Evolutionary conservation across 2,113 vertebrate genomes (phyloP).

Genomic region (Pterocles burchelli): DNA sequence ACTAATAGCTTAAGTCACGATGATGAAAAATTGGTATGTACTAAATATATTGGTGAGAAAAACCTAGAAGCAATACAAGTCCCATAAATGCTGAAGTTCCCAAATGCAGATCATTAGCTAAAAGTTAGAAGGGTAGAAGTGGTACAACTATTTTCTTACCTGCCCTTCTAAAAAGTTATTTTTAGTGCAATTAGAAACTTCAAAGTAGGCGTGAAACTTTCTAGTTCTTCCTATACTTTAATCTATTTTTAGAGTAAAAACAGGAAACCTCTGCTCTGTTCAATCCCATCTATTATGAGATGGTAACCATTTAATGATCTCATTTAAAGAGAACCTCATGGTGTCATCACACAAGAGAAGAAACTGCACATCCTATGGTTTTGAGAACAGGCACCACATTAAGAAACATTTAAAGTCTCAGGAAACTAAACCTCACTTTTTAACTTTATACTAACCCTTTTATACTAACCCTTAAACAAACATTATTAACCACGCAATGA

Average conservation of each 20-base stretch:
- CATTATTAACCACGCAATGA: neutral
- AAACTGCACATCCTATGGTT: neutral
- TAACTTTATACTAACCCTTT: neutral
- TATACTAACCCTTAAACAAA: neutral
- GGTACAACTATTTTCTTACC: neutral
- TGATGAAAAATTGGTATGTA: accelerated
- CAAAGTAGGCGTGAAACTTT: neutral
- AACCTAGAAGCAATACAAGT: neutral
- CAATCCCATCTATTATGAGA: neutral
- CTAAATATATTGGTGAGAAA: neutral
- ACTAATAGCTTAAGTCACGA: neutral
- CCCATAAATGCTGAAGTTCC: neutral
- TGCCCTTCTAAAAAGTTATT: neutral
- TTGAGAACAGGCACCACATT: neutral
- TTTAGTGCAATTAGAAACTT: neutral
- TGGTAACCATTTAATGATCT: neutral
- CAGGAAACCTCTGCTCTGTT: neutral
- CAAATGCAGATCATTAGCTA: neutral
- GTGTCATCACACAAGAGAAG: neutral
- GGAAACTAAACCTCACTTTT: neutral
- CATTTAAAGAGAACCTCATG: neutral
- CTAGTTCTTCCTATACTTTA: neutral
- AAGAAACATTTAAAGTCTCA: neutral
- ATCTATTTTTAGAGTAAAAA: neutral
- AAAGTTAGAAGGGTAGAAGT: neutral